Evolutionary conservation across 1,140 invertebrate genomes (phyloP).

Genomic region (Drosophila ananassae): DNA sequence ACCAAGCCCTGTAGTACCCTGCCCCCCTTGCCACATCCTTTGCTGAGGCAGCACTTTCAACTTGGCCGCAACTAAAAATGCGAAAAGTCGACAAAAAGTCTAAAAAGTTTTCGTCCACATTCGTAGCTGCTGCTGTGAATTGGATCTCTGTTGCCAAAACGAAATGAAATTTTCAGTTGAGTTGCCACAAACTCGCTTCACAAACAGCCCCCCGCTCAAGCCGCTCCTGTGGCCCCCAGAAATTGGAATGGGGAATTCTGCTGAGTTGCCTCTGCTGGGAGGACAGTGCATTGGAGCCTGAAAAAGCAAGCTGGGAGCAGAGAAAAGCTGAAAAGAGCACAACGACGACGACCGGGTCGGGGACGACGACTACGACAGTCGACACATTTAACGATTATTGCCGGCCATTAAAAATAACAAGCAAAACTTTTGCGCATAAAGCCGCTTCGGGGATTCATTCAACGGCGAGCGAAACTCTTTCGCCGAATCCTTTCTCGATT

Average conservation of each 20-base stretch:
- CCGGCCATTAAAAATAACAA: slow-evolving; percentile 80
- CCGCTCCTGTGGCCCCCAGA: neutral
- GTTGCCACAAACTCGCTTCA: slow-evolving; percentile 55
- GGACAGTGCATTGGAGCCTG: slow-evolving; percentile 54
- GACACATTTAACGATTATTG: slow-evolving; percentile 83
- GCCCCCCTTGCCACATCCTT: neutral
- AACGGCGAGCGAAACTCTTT: slow-evolving; percentile 72
- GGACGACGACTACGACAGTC: slow-evolving; percentile 56
- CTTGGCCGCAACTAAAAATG: slow-evolving; percentile 76
- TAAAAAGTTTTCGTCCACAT: slow-evolving; percentile 74
- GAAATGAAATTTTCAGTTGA: slow-evolving; percentile 83
- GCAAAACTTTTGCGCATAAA: slow-evolving; percentile 82
- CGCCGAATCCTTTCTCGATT: slow-evolving; percentile 79
- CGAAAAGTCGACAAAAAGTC: slow-evolving; percentile 82
- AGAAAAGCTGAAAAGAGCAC: slow-evolving; percentile 21
- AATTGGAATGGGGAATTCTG: slow-evolving; percentile 42
- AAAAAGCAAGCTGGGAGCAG: slow-evolving; percentile 51
- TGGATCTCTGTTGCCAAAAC: slow-evolving; percentile 51
- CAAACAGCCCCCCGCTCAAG: neutral
- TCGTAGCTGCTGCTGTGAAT: slow-evolving; percentile 12
- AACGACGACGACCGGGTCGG: slow-evolving; percentile 9
- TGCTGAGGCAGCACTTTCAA: slow-evolving; percentile 78
- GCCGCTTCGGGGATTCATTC: slow-evolving; percentile 81
- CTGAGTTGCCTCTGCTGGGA: slow-evolving; percentile 51
- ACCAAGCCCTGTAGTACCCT: neutral